phyloP scores from a whole-genome alignment of 2,113 vertebrate genomes.

The Antechinus flavipes region DNA sequence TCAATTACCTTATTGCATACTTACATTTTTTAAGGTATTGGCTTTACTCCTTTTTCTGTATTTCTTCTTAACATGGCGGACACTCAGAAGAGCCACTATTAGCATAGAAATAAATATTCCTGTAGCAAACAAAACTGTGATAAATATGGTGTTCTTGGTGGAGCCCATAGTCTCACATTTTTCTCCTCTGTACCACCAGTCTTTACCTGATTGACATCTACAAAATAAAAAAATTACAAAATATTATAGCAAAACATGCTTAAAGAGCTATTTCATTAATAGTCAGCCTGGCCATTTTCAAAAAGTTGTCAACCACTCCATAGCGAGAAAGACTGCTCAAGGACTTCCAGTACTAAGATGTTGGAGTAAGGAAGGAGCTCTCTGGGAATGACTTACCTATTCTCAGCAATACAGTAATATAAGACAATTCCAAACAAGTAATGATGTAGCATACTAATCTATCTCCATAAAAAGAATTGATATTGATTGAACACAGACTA shows the following conservation, averaged over 20 bases:
- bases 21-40: conserved; percentile 75
- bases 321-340: background rate
- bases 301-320: background rate
- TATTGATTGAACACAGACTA: too few species aligned
- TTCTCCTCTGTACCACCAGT: conserved; percentile 93
- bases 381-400: too few species aligned
- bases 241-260: background rate
- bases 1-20: conserved; percentile 41
- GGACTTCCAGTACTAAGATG: too few species aligned
- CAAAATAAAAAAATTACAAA: background rate
- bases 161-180: conserved; percentile 89
- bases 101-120: conserved; percentile 85
- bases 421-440: too few species aligned
- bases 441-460: too few species aligned
- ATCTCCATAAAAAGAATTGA: too few species aligned
- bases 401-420: too few species aligned
- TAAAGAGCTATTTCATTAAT: background rate
- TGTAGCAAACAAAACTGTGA: conserved; percentile 81
- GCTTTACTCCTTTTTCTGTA: conserved; percentile 48
- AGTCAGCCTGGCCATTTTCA: background rate
- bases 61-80: conserved; percentile 80
- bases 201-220: conserved; percentile 88
- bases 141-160: conserved; percentile 79
- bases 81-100: conserved; percentile 80
- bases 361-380: too few species aligned